Evolutionary conservation across 2,888 invertebrate species (phyloP).

Genomic region (Parnassius orleans): DNA sequence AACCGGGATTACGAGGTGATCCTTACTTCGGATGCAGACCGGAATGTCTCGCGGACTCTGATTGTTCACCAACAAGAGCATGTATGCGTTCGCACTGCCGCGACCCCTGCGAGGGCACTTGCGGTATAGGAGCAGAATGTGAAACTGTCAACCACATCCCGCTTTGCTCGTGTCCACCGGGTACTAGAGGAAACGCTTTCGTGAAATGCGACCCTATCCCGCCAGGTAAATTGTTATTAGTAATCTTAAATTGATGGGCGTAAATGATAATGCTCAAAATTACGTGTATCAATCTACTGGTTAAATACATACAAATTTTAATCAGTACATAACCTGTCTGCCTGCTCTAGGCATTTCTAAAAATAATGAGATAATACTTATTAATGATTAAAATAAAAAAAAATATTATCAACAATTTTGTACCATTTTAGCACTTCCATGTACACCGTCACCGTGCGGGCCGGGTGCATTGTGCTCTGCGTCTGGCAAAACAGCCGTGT

Average conservation of each 20-base stretch:
- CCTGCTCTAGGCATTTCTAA: too few relatives aligned
- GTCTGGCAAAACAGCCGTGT: constrained; percentile 82
- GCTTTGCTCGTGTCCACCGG: constrained; percentile 86
- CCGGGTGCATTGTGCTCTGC: constrained; percentile 86
- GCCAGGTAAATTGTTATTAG: constrained; percentile 46
- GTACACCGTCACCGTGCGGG: constrained; percentile 88
- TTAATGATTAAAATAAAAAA: background rate
- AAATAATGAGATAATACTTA: too few relatives aligned
- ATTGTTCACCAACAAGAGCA: constrained; percentile 90
- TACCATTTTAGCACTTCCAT: constrained; percentile 79
- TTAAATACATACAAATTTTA: too few relatives aligned
- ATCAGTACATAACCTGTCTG: too few relatives aligned
- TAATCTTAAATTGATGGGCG: too few relatives aligned
- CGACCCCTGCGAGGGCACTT: constrained; percentile 91
- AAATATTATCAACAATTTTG: background rate
- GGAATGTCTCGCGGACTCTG: constrained; percentile 93
- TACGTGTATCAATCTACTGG: too few relatives aligned
- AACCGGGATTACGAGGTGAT: constrained; percentile 86
- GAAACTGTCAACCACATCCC: constrained; percentile 86
- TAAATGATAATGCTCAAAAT: too few relatives aligned
- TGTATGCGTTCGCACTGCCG: constrained; percentile 91
- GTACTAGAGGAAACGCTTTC: constrained; percentile 85
- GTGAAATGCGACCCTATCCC: constrained; percentile 78
- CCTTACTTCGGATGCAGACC: constrained; percentile 89
- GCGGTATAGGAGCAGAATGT: constrained; percentile 91